Evolutionary conservation across 2,888 invertebrate genomes (phyloP).

Genomic region (Melanophora roralis): DNA sequence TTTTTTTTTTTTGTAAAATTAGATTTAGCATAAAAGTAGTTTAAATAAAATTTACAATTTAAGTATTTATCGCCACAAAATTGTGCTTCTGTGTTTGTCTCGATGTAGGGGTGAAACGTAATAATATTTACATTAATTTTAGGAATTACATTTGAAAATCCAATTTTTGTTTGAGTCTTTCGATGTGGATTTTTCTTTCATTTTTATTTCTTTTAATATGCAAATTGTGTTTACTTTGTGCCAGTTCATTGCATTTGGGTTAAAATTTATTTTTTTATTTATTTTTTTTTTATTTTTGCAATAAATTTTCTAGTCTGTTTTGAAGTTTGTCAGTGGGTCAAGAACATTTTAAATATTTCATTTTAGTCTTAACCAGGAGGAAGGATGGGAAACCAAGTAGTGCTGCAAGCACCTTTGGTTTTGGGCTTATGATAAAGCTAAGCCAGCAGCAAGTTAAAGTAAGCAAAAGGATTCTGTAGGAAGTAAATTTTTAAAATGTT

Average conservation of each 20-base stretch:
- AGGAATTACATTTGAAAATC: slow-evolving; percentile 23
- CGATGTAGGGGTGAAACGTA: not conserved
- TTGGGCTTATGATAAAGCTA: not conserved
- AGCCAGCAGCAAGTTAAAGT: no score
- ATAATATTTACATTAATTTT: slow-evolving; percentile 32
- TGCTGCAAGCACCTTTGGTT: not conserved
- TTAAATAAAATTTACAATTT: slow-evolving; percentile 33
- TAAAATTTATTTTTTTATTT: not conserved
- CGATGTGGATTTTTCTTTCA: slow-evolving; percentile 13
- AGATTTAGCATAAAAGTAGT: slow-evolving; percentile 13
- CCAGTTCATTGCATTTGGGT: slow-evolving; percentile 17
- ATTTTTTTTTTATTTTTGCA: not conserved
- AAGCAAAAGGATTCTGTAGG: no score
- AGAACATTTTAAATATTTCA: not conserved
- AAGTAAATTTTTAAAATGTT: no score
- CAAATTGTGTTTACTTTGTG: slow-evolving; percentile 33
- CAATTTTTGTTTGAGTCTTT: slow-evolving; percentile 19
- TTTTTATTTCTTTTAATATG: no score
- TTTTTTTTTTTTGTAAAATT: not conserved
- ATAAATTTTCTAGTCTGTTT: not conserved
- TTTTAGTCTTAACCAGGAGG: not conserved
- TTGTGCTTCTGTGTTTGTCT: not conserved
- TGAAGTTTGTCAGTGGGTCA: slow-evolving; percentile 3
- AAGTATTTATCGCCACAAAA: slow-evolving; percentile 7
- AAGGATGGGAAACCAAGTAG: not conserved